Percentiles rank a stretch among this genome's conserved stretches.
Evolutionary conservation across 1,140 invertebrate species (phyloP).

Genomic region (Semibalanus balanoides): DNA sequence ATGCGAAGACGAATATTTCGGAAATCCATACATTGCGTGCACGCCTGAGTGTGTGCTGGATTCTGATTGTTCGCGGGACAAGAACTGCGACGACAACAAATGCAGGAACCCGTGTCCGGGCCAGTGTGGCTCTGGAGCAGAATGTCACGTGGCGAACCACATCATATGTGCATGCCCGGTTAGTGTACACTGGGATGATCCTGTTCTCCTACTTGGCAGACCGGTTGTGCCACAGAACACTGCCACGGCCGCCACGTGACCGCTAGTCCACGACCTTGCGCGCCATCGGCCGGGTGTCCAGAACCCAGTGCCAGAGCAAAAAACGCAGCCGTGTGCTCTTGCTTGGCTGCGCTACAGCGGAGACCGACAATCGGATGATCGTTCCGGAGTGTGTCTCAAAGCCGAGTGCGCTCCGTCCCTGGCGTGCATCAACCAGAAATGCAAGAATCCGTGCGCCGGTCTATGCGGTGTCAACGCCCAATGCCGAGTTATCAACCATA

Average conservation of each 20-base stretch:
- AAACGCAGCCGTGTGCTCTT: constrained; percentile 38
- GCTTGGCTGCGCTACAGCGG: constrained; percentile 51
- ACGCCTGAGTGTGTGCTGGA: neutral
- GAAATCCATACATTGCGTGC: neutral
- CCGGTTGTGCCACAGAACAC: too few species aligned
- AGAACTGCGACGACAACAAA: neutral
- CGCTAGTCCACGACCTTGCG: neutral
- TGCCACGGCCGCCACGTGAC: too few species aligned
- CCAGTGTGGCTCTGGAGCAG: neutral
- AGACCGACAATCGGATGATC: constrained; percentile 53
- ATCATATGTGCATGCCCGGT: neutral
- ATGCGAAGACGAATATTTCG: neutral
- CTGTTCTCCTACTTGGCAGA: too few species aligned
- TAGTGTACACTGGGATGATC: neutral
- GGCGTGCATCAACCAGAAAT: constrained; percentile 48
- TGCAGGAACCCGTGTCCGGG: neutral
- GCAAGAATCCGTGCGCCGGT: constrained; percentile 60
- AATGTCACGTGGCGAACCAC: neutral
- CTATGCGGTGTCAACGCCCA: constrained; percentile 42
- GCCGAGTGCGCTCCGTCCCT: constrained; percentile 46
- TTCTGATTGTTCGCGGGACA: neutral
- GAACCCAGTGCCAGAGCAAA: constrained; percentile 31
- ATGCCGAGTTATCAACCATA: constrained; percentile 22
- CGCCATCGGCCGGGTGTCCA: constrained; percentile 42
- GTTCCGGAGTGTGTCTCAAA: constrained; percentile 53